phyloP scores from a whole-genome alignment of 2,797 vertebrate species.

The Chaunax sp. region DNA sequence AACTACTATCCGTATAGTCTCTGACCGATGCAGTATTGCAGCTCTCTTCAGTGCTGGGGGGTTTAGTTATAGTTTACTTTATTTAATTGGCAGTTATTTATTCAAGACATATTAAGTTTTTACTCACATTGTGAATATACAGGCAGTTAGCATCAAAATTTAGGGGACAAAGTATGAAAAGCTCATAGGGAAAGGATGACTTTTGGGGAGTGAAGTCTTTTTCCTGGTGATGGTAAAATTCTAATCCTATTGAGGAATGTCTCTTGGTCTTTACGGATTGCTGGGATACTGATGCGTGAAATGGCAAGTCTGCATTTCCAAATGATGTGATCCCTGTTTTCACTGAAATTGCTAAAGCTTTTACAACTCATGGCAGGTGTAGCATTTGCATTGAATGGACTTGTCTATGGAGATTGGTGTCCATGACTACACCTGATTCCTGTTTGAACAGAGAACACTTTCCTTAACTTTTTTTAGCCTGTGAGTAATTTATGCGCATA shows the following conservation, averaged over 20 bases:
- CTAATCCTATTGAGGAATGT: conserved; percentile 84
- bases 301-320: conserved; percentile 86
- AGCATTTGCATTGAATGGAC: conserved; percentile 80
- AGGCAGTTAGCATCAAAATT: conserved; percentile 37
- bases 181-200: conserved; percentile 63
- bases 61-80: conserved; percentile 37
- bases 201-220: conserved; percentile 71
- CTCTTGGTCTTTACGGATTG: conserved; percentile 84
- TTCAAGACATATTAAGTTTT: conserved; percentile 5
- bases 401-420: conserved; percentile 60
- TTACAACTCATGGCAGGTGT: conserved; percentile 76
- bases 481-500: background rate
- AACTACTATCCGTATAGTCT: conserved; percentile 58
- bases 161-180: conserved; percentile 51
- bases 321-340: conserved; percentile 81
- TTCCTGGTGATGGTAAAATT: conserved; percentile 81
- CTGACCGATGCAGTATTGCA: conserved; percentile 42
- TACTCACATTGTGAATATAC: background rate
- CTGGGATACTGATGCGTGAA: conserved; percentile 86
- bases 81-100: conserved; percentile 43
- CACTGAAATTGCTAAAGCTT: conserved; percentile 75
- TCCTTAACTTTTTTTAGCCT: conserved; percentile 8
- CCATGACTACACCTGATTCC: conserved; percentile 44
- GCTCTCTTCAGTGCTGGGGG: conserved; percentile 29
- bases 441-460: conserved; percentile 48